Percentiles rank a stretch among this genome's conserved stretches.
Evolutionary conservation across 2,113 vertebrate genomes (phyloP).

Genomic region (Muntiacus muntjak): DNA sequence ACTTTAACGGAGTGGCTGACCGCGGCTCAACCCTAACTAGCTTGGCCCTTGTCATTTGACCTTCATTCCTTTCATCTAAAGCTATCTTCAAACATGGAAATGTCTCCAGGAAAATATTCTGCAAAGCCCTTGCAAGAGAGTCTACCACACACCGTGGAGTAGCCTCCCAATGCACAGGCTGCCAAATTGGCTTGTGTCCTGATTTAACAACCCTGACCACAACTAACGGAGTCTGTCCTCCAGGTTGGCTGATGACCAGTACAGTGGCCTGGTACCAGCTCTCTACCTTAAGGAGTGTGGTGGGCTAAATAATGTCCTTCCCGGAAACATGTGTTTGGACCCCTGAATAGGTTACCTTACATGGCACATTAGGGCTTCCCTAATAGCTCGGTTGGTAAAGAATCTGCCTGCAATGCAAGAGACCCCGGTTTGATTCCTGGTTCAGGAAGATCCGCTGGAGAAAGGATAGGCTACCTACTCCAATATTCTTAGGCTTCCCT

Average conservation of each 20-base stretch:
- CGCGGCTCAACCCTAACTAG: background rate
- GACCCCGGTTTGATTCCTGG: background rate
- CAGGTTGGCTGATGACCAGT: background rate
- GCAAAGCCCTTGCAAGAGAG: background rate
- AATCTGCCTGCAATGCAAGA: background rate
- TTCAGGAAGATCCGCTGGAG: background rate
- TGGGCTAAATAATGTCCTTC: background rate
- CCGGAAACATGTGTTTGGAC: accelerated
- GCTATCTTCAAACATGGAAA: background rate
- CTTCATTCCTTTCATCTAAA: background rate
- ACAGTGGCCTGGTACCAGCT: background rate
- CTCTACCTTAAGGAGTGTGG: background rate
- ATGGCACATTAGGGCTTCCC: background rate
- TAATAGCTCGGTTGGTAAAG: background rate
- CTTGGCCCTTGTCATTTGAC: background rate
- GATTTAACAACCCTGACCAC: background rate
- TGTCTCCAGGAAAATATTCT: background rate
- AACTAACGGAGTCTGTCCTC: no score
- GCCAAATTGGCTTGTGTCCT: background rate
- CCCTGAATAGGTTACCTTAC: background rate
- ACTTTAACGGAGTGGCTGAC: background rate
- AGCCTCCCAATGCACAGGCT: background rate
- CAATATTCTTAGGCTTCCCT: background rate
- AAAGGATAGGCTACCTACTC: background rate
- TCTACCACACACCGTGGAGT: no score